Evolutionary conservation across 2,113 vertebrate genomes (phyloP).

Genomic region (Willisornis vidua): DNA sequence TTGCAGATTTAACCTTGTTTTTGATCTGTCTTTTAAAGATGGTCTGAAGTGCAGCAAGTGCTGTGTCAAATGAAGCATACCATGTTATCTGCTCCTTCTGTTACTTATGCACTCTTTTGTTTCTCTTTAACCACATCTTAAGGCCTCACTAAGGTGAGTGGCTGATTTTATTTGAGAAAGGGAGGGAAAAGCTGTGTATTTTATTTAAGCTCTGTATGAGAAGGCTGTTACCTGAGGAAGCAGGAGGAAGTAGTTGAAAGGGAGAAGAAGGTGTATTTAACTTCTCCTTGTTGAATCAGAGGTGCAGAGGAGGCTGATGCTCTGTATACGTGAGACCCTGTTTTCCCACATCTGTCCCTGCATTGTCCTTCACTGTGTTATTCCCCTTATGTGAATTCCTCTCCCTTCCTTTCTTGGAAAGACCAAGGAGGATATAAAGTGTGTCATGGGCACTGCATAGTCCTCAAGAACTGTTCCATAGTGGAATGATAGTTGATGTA

Average conservation of each 20-base stretch:
- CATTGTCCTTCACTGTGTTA: neutral
- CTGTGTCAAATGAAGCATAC: neutral
- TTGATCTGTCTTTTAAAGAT: neutral
- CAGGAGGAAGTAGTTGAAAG: neutral
- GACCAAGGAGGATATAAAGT: accelerated
- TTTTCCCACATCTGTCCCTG: neutral
- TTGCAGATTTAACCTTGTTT: neutral
- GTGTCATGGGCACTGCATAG: neutral
- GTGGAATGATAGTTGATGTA: accelerated
- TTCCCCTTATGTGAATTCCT: neutral
- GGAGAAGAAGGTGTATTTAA: neutral
- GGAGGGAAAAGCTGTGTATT: neutral
- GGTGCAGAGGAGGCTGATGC: neutral
- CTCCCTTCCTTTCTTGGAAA: neutral
- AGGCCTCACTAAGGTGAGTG: neutral
- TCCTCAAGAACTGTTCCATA: neutral
- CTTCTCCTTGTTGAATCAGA: neutral
- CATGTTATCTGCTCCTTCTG: neutral
- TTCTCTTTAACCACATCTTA: neutral
- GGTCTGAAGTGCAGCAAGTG: neutral
- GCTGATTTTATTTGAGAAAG: neutral
- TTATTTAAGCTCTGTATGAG: neutral
- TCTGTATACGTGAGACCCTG: neutral
- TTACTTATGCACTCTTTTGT: neutral
- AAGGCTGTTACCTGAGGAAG: neutral